Base-by-base conservation (phyloP, 1,140 invertebrate genomes). In the Caenorhabditis latens region DNA sequence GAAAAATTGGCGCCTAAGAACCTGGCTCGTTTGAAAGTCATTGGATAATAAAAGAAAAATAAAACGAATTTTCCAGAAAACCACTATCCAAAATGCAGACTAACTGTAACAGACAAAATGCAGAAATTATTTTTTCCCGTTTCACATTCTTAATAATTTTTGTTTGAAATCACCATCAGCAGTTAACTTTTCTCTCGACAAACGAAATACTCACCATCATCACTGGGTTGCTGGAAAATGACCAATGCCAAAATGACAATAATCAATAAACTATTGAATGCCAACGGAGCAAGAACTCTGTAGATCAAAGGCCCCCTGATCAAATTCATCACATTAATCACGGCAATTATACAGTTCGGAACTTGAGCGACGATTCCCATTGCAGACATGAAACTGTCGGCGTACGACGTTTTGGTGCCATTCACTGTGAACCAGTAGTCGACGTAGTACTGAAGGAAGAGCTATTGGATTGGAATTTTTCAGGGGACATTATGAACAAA, bases 351-450 rank as follows among this genome's bases (percentile, higher is more conserved):
- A 14, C 84, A 85, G 24, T 85, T 88, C 11, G 87, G 87, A 2
- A 84, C 32, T 61, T 88, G 87, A 11, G 87, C 63, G 0, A 84
- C 75, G 42, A 88, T 82, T 79, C 87, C 87, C 40, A 88, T 85
- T 16, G 82, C 32, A 42, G 50, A 24, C 84, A 85, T 85, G 67
- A 88, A 88, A 16, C 24, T 61, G 43, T 55, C 43, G 19, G 83
- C 83, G 48, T 85, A 88, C 0, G 43, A 11, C 7, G 85, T 84
- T 42, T 57, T 42, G 14, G 61, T 85, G 11, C 84, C 84, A 53
- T 83, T 84, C 21, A 53, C 57, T 8, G 83, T 86, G 61, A 88
- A 88, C 87, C 87, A 88, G 71, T 88, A 88, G 16, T 88, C 46
- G 16, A 88, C 87, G 57, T 88, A 88, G 58, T 88, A 88, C 84